Conservation (phyloP, 2,888 invertebrate genomes). For the Minunthozetes semirufus region DNA sequence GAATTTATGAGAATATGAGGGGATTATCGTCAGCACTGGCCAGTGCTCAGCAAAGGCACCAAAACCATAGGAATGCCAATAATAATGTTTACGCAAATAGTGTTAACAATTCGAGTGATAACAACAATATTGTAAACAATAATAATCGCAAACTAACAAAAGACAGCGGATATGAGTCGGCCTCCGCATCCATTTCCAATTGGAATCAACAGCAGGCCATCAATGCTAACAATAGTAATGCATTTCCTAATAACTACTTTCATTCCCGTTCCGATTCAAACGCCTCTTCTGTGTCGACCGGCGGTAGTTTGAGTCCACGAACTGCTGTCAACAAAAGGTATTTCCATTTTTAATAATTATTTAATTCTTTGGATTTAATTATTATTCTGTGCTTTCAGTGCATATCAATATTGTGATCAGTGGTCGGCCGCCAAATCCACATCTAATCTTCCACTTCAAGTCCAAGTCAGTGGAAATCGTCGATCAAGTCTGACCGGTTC, state of each 20-base stretch:
- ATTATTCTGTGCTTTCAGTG: not conserved
- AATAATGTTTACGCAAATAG: slow-evolving; percentile 7
- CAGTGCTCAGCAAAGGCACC: slow-evolving; percentile 1
- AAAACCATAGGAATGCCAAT: slow-evolving; percentile 8
- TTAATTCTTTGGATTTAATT: not conserved
- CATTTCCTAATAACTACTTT: slow-evolving; percentile 6
- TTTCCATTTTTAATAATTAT: not conserved
- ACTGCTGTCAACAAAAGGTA: slow-evolving; percentile 32
- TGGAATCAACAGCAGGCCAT: not conserved
- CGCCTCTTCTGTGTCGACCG: slow-evolving; percentile 25
- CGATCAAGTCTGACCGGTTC: slow-evolving; percentile 20
- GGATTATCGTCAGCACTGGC: not conserved
- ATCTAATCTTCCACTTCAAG: slow-evolving; percentile 29
- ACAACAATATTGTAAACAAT: not conserved
- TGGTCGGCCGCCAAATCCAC: slow-evolving; percentile 28
- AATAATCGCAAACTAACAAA: slow-evolving; percentile 33
- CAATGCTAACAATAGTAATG: slow-evolving; percentile 9
- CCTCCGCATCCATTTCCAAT: slow-evolving; percentile 21
- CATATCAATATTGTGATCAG: slow-evolving; percentile 28
- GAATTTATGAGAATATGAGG: slow-evolving; percentile 24
- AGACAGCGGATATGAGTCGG: slow-evolving; percentile 36
- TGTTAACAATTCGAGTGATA: slow-evolving; percentile 1
- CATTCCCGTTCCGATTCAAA: slow-evolving; percentile 34
- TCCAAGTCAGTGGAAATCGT: slow-evolving; percentile 13
- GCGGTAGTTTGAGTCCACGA: slow-evolving; percentile 14